Base-by-base conservation (phyloP, 2,113 vertebrate species). In the Plecotus auritus region DNA sequence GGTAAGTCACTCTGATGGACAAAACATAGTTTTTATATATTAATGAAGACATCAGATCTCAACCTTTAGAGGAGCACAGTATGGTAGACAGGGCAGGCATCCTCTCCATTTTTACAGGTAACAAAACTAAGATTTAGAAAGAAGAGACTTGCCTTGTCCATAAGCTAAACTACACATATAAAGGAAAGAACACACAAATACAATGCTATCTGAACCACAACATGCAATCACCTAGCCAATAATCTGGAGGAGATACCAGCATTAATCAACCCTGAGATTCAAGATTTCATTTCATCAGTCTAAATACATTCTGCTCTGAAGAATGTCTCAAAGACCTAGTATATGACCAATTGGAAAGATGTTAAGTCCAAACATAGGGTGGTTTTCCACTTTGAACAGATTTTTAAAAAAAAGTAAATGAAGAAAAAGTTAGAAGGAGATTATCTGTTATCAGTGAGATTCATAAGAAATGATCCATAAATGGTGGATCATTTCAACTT, bases 1-100 rank as follows among this genome's bases (percentile, higher is more conserved):
- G 10, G 6, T 49, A 88, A 81, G 30, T 78, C 78, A 61, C n/a
- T 92, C 51, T 18, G 28, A 16, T 49, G 70, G 32, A 90, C 69
- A 87, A 90, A 35, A 80, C n/a, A 61, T 18, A 88, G 66, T 61
- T 95, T 91, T 88, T 42, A 76, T 22, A 82, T 56, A 78, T n/a
- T 83, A 59, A 74, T 0, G 5, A 14, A 87, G 51, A 78, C 42
- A 84, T 45, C 4, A 10, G 72, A 74, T 90, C 37, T 91, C 45
- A 85, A 78, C 54, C 32, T 47, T 89, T 9, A 47, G 17, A 74
- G 30, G 49, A 67, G 73, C 4, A 47, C 3, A 9, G 10, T 61
- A 32, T 7, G 1, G 22, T 26, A 42, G 10, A 17, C 1, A 37
- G 22, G 30, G 40, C 23, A 73, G n/a, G 32, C 4, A 16, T 30